Evolutionary conservation across 2,113 vertebrate species (phyloP).

Genomic region (Catharus fuscescens): DNA sequence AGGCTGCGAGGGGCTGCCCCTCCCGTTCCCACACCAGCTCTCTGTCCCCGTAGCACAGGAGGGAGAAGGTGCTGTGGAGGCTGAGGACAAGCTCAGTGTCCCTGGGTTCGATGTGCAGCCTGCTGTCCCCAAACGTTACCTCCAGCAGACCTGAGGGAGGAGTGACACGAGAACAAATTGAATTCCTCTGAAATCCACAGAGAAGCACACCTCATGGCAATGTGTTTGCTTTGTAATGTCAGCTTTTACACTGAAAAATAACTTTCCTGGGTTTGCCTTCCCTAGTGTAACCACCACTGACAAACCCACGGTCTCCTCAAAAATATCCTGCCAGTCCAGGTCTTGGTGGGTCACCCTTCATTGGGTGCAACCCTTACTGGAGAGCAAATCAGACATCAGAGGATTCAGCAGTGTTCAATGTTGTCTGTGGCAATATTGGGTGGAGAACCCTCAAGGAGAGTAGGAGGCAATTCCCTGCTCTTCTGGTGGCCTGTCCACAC

Average conservation of each 20-base stretch:
- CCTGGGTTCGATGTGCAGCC: constrained; percentile 77
- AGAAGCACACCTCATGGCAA: background rate
- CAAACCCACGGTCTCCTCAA: background rate
- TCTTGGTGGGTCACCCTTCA: background rate
- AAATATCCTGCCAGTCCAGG: background rate
- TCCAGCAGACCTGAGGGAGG: constrained; percentile 57
- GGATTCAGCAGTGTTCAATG: background rate
- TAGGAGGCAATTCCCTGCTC: background rate
- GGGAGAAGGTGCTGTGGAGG: constrained; percentile 76
- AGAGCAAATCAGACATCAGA: background rate
- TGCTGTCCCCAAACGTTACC: background rate
- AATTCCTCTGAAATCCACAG: background rate
- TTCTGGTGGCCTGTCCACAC: background rate
- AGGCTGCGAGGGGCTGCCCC: background rate
- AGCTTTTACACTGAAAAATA: background rate
- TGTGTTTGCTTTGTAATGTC: background rate
- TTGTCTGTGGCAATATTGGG: background rate
- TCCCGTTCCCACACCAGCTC: constrained; percentile 78
- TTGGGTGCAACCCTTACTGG: background rate
- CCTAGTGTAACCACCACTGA: background rate
- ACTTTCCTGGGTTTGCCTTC: background rate
- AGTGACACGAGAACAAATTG: background rate
- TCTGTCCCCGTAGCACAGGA: constrained; percentile 79
- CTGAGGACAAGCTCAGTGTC: constrained; percentile 77
- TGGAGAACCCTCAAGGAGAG: background rate